phyloP scores from a whole-genome alignment of 2,797 vertebrate genomes.

The Spinus olivaceus region DNA sequence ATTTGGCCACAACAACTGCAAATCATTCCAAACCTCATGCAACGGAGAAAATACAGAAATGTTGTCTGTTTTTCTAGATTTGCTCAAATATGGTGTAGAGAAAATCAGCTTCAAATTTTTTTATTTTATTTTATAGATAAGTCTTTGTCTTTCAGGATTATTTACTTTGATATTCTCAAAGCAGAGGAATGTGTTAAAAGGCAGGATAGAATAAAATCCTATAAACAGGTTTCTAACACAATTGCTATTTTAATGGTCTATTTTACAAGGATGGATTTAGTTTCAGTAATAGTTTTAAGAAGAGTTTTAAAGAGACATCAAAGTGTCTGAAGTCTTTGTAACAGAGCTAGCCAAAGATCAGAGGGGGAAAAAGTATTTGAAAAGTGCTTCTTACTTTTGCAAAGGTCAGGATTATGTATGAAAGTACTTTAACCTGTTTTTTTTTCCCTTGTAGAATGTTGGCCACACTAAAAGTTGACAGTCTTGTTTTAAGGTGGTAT shows the following conservation, averaged over 20 bases:
- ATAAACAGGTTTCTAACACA: constrained; percentile 4
- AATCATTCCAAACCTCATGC: background rate
- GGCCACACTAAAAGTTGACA: background rate
- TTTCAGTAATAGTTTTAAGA: constrained; percentile 57
- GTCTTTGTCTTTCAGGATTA: background rate
- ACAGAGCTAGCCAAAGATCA: constrained; percentile 44
- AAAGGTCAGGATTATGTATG: constrained; percentile 29
- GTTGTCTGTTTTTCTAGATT: background rate
- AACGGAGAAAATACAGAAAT: background rate
- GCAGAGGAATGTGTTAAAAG: background rate
- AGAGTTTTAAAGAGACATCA: constrained; percentile 56
- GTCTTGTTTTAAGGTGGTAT: constrained; percentile 13
- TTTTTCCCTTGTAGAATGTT: constrained; percentile 8
- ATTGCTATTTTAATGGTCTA: constrained; percentile 45
- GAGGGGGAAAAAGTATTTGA: background rate
- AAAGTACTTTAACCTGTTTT: constrained; percentile 16
- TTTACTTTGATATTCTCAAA: background rate
- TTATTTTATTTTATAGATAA: background rate
- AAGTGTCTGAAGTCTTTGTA: constrained; percentile 54
- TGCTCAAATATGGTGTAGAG: background rate
- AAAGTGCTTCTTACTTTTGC: constrained; percentile 22
- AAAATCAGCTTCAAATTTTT: background rate
- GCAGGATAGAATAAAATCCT: constrained; percentile 40
- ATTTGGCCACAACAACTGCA: background rate
- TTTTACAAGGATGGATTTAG: constrained; percentile 57